These are phyloP conservation scores for Spinus olivaceus DNA, from an alignment of 2,797 vertebrate genomes.

Conservation along the genomic window DNA sequence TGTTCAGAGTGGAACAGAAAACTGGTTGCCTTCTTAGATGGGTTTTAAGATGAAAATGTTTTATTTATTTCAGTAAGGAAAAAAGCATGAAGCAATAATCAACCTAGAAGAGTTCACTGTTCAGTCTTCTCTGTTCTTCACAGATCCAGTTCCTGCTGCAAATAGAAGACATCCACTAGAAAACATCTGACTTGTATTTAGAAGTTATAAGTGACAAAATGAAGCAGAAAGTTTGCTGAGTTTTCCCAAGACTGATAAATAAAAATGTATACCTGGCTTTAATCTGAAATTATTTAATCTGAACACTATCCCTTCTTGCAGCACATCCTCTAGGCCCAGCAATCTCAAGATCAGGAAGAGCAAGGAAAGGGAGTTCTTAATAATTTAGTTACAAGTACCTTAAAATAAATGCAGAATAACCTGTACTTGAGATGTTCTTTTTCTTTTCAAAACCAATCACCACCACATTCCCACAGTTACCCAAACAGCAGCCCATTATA, in stretches of 20 bases:
- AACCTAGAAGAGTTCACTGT: background rate
- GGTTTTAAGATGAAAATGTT: background rate
- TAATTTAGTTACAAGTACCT: background rate
- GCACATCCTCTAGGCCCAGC: no score
- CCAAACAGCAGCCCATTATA: slow-evolving; percentile 14
- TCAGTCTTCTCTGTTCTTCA: background rate
- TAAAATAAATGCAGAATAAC: background rate
- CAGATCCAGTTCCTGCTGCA: background rate
- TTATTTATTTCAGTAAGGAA: background rate
- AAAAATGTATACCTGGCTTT: background rate
- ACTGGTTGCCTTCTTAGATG: background rate
- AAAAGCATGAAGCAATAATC: background rate
- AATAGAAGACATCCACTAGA: background rate
- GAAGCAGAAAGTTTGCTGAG: background rate
- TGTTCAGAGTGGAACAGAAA: background rate
- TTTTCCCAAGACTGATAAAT: background rate
- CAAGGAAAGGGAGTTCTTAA: background rate
- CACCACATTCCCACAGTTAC: background rate
- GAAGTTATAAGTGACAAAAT: background rate
- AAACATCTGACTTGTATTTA: background rate
- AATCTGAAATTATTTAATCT: background rate
- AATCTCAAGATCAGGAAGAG: background rate
- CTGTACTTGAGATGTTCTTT: background rate
- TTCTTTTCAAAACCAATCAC: background rate
- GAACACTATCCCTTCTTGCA: background rate